A percentile compares a stretch with the other conserved stretches of the same genome.
These are phyloP conservation scores for Drosophila mauritiana DNA, from an alignment of 1,140 invertebrate species.

Conservation along the genomic window DNA sequence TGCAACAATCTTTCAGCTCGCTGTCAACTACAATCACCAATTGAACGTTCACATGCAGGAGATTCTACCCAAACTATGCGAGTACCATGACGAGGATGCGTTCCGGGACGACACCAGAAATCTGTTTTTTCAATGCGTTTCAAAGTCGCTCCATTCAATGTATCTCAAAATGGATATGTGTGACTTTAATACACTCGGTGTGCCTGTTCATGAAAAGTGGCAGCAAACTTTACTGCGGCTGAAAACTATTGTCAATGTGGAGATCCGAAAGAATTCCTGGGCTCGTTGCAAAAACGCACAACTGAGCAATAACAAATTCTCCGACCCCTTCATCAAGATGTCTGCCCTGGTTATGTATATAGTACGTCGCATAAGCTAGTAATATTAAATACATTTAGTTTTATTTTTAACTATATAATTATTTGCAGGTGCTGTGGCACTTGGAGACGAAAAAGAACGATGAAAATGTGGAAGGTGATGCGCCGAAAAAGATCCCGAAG, in stretches of 20 bases:
- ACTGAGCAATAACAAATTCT: constrained; percentile 46
- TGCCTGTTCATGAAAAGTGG: constrained; percentile 58
- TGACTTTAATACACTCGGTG: constrained; percentile 57
- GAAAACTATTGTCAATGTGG: constrained; percentile 63
- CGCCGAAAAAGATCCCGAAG: constrained; percentile 45
- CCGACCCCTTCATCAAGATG: constrained; percentile 63
- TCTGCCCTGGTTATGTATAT: constrained; percentile 64
- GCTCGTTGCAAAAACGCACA: constrained; percentile 38
- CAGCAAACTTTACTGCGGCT: constrained; percentile 57
- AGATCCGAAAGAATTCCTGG: constrained; percentile 45
- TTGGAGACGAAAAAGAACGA: constrained; percentile 7
- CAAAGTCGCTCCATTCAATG: constrained; percentile 47
- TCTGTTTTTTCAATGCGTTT: constrained; percentile 59
- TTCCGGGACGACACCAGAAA: constrained; percentile 52
- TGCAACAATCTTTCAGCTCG: constrained; percentile 31
- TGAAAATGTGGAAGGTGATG: constrained; percentile 9
- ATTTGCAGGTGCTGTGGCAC: constrained; percentile 54
- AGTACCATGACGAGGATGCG: constrained; percentile 54
- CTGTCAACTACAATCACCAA: constrained; percentile 69
- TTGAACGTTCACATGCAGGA: constrained; percentile 69
- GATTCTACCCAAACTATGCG: constrained; percentile 64
- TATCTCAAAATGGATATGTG: constrained; percentile 58
- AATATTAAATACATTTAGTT: neutral
- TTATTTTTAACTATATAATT: neutral
- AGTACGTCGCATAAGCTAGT: constrained; percentile 29